Base-by-base conservation (phyloP, 2,888 invertebrate genomes). In the Drosophila infuscata region DNA sequence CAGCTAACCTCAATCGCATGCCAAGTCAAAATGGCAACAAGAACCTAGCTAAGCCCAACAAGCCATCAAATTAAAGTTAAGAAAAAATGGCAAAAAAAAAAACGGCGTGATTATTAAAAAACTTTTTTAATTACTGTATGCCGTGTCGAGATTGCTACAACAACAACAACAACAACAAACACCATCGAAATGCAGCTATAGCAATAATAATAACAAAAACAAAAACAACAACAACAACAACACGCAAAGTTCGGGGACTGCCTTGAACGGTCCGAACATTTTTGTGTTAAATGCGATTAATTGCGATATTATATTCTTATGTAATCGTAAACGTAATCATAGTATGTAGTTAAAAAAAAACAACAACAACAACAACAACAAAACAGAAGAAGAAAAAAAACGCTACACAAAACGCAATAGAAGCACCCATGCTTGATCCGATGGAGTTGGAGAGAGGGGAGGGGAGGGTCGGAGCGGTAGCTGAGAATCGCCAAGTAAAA, bases 291-390 rank as follows among this genome's bases (percentile, higher is more conserved):
- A 88, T 68, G 88, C 88, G 88, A 88, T 91, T 88, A 88, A 88
- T 88, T 91, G 88, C 88, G 89, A 89, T 91, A 89, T 89, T 89
- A 89, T 88, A 89, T 91, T 91, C 91, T 91, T 88, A 89, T 91
- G 88, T 89, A 89, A 87, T 87, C 86, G 86, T 90, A 90, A 87
- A 87, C 82, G 87, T 89, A 90, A 87, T 86, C 90, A 83, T 74
- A 76, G 85, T 89, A 77, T 66, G 78, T 69, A 79, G 75, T 79
- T 25, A 30, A 48, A 59, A 38, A 64, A 49, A 60, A 36, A 25
- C 8, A 33, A 7, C 7, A 38, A 17, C 17, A 38, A 12, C 11
- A 46, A 46, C 20, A 46, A 43, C n/a, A n/a, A n/a, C n/a, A n/a
- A 46, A 12, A 12, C 12, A 46, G 20, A 46, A 38, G 3, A 35